These are phyloP conservation scores for Danaus melanippus DNA, from an alignment of 1,140 invertebrate species.

Conservation along the genomic window DNA sequence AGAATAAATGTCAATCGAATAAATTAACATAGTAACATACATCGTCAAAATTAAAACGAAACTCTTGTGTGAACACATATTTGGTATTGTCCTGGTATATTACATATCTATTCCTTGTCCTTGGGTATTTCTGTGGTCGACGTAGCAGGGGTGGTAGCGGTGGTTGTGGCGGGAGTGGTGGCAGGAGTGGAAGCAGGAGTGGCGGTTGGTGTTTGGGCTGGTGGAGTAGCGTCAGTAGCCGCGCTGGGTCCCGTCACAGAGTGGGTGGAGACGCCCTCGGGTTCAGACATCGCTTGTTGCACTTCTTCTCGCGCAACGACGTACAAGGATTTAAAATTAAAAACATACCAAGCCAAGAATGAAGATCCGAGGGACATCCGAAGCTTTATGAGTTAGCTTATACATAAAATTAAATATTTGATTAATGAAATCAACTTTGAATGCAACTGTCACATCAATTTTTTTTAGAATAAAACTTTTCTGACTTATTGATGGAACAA, in stretches of 20 bases:
- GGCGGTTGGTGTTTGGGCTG: slow-evolving; percentile 1
- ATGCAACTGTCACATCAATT: too few relatives aligned
- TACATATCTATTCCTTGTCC: slow-evolving; percentile 21
- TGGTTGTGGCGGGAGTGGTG: slow-evolving; percentile 19
- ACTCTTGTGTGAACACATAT: neutral
- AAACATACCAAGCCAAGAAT: too few relatives aligned
- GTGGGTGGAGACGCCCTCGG: too few relatives aligned
- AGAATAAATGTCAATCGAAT: neutral
- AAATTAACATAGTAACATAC: too few relatives aligned
- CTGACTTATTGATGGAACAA: too few relatives aligned
- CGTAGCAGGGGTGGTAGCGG: slow-evolving; percentile 21
- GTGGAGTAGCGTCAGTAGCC: slow-evolving; percentile 6
- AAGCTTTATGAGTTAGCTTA: too few relatives aligned
- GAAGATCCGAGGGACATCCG: too few relatives aligned
- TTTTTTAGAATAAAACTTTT: too few relatives aligned
- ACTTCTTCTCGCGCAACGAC: slow-evolving; percentile 38
- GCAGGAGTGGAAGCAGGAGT: slow-evolving; percentile 9
- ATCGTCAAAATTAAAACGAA: too few relatives aligned
- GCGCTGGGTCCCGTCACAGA: slow-evolving; percentile 6
- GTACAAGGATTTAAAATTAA: too few relatives aligned
- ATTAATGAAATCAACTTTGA: too few relatives aligned
- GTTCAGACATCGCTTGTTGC: slow-evolving; percentile 28
- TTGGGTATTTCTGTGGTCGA: slow-evolving; percentile 28
- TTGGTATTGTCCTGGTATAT: neutral
- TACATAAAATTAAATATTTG: too few relatives aligned